Evolutionary conservation across 2,888 invertebrate species (phyloP).

Genomic region (Fragum sueziense): DNA sequence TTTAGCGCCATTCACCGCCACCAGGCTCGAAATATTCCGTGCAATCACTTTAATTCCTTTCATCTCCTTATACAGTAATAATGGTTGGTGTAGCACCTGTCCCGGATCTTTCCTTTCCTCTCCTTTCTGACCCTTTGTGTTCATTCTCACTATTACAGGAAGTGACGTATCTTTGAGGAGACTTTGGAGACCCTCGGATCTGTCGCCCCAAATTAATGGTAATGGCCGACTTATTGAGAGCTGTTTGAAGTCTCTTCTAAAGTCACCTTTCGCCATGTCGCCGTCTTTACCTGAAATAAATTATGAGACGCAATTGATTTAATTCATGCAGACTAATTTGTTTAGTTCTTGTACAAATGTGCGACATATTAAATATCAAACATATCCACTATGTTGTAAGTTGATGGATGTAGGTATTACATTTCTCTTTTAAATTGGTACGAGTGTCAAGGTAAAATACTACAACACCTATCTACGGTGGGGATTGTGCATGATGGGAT

Average conservation of each 20-base stretch:
- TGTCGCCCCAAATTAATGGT: slow-evolving; percentile 59
- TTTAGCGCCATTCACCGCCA: slow-evolving; percentile 48
- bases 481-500: too few relatives aligned
- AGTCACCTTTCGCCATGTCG: neutral
- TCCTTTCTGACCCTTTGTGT: slow-evolving; percentile 49
- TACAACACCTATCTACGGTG: too few relatives aligned
- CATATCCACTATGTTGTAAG: too few relatives aligned
- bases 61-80: slow-evolving; percentile 64
- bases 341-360: too few relatives aligned
- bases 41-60: slow-evolving; percentile 64
- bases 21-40: slow-evolving; percentile 64
- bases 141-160: slow-evolving; percentile 65
- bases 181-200: slow-evolving; percentile 51
- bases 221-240: slow-evolving; percentile 3
- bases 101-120: slow-evolving; percentile 6
- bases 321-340: too few relatives aligned
- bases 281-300: neutral
- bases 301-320: too few relatives aligned
- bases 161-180: slow-evolving; percentile 57
- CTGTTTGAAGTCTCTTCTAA: slow-evolving; percentile 15
- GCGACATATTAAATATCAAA: too few relatives aligned
- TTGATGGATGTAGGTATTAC: too few relatives aligned
- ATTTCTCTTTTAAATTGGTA: too few relatives aligned
- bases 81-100: slow-evolving; percentile 60
- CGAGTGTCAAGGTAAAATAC: too few relatives aligned